phyloP scores from a whole-genome alignment of 2,797 vertebrate species.

The Yasuhikotakia modesta region DNA sequence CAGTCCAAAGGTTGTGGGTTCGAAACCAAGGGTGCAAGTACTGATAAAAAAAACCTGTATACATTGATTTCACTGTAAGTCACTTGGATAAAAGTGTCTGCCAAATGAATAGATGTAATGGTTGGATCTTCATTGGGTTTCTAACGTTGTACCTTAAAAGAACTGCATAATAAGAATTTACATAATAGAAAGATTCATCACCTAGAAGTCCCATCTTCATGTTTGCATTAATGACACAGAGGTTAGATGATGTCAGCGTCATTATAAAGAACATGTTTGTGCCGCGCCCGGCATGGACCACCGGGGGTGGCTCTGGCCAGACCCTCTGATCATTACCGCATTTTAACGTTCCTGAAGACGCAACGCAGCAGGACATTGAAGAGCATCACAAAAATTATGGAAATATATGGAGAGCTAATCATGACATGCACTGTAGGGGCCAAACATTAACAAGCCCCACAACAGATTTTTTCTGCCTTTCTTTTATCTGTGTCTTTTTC shows the following conservation, averaged over 20 bases:
- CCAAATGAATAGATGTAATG: too few species aligned
- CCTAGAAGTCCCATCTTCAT: background rate
- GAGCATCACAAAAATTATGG: conserved; percentile 84
- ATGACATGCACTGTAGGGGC: conserved; percentile 77
- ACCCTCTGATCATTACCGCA: conserved; percentile 64
- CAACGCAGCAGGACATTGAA: conserved; percentile 76
- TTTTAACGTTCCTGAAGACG: conserved; percentile 74
- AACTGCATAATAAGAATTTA: background rate
- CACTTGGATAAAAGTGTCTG: too few species aligned
- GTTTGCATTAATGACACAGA: background rate
- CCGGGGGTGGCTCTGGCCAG: conserved; percentile 40
- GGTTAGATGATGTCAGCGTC: conserved; percentile 12
- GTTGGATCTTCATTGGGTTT: background rate
- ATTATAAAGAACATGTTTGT: conserved; percentile 31
- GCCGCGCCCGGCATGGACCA: conserved; percentile 19
- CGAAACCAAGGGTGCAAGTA: too few species aligned
- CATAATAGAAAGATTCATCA: background rate
- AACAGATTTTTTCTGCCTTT: conserved; percentile 66
- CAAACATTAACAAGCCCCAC: conserved; percentile 74
- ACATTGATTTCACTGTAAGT: too few species aligned
- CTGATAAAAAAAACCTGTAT: too few species aligned
- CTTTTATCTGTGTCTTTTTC: conserved; percentile 75
- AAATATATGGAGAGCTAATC: conserved; percentile 85
- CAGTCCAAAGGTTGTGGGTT: too few species aligned
- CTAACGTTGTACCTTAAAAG: too few species aligned